These are phyloP conservation scores for Artemisiospiza belli DNA, from an alignment of 2,113 vertebrate genomes.

Conservation along the genomic window DNA sequence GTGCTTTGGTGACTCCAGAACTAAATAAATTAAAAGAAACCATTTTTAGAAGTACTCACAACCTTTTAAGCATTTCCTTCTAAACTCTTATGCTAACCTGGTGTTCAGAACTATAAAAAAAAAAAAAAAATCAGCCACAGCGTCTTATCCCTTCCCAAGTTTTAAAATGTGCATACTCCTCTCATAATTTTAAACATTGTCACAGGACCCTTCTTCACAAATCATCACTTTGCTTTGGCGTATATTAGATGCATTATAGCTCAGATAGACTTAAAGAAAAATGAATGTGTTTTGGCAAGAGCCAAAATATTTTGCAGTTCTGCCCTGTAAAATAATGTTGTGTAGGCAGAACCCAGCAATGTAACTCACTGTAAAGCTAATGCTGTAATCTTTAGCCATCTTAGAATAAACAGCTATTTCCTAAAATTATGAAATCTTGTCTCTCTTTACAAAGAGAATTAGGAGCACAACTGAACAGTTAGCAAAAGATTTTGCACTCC, in stretches of 20 bases:
- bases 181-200: neutral
- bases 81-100: neutral
- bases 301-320: constrained; percentile 7
- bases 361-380: constrained; percentile 57
- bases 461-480: constrained; percentile 18
- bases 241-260: neutral
- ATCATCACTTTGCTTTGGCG: neutral
- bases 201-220: neutral
- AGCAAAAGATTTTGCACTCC: neutral
- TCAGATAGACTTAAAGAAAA: constrained; percentile 43
- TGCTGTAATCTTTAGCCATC: constrained; percentile 42
- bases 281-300: neutral
- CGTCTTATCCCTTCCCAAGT: neutral
- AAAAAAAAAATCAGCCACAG: neutral
- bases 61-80: neutral
- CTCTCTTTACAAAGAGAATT: constrained; percentile 52
- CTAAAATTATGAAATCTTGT: constrained; percentile 63
- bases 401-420: constrained; percentile 72
- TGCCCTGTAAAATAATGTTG: neutral
- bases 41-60: constrained; percentile 7
- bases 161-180: neutral
- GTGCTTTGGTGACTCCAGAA: constrained; percentile 49
- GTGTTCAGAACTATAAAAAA: neutral
- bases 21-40: constrained; percentile 45
- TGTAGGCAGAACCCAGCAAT: constrained; percentile 30